phyloP scores from a whole-genome alignment of 2,797 vertebrate species.

The Microctenopoma steveboyesi region DNA sequence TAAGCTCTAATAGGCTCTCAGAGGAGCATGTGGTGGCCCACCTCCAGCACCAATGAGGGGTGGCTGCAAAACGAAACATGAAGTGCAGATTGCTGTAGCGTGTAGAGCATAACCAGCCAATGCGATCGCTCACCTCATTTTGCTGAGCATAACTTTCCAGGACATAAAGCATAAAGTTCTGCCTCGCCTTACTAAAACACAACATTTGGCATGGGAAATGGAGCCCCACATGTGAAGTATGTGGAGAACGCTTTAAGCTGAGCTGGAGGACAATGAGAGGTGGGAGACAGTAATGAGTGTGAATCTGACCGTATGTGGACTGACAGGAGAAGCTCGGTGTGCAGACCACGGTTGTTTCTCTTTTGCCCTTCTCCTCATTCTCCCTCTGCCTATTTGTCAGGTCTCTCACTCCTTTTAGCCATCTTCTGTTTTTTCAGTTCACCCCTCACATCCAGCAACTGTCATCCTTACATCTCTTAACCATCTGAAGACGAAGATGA shows the following conservation, averaged over 20 bases:
- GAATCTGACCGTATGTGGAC: constrained; percentile 20
- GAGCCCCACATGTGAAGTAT: constrained; percentile 9
- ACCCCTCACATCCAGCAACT: constrained; percentile 1
- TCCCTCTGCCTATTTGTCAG: constrained; percentile 9
- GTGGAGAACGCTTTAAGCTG: constrained; percentile 14
- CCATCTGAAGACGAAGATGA: constrained; percentile 23
- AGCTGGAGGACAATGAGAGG: constrained; percentile 27
- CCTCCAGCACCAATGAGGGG: constrained; percentile 13
- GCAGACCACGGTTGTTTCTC: constrained; percentile 5
- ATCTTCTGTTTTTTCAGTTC: not conserved
- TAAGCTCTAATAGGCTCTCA: constrained; percentile 61
- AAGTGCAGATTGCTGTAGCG: not conserved
- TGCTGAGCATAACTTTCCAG: constrained; percentile 24
- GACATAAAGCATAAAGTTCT: constrained; percentile 12
- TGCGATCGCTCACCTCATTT: constrained; percentile 7
- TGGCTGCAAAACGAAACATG: constrained; percentile 25
- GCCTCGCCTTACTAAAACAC: constrained; percentile 14
- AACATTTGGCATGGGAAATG: constrained; percentile 26
- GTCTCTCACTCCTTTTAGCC: constrained; percentile 2
- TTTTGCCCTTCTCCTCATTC: constrained; percentile 14
- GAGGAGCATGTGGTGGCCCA: constrained; percentile 46
- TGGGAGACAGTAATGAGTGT: constrained; percentile 12
- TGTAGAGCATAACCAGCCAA: not conserved
- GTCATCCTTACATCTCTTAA: constrained; percentile 27
- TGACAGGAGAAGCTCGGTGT: constrained; percentile 42